Percentiles rank a stretch among this genome's conserved stretches.
Conservation (phyloP, 2,113 vertebrate genomes). For the Danio rerio region GRCz12tu NC_133190.1:22602501-22603000, state of each 20-base stretch:
- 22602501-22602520: too few species aligned
- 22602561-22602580: constrained; percentile 87
- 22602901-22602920: constrained; percentile 53
- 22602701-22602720: neutral
- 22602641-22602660: constrained; percentile 85
- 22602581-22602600: constrained; percentile 79
- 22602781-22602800: constrained; percentile 51
- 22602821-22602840: constrained; percentile 40
- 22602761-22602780: constrained; percentile 27
- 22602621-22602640: constrained; percentile 86
- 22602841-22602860: constrained; percentile 45
- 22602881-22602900: constrained; percentile 48
- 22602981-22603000: constrained; percentile 59
- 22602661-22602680: constrained; percentile 87
- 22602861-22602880: constrained; percentile 44
- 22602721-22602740: neutral
- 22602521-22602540: too few species aligned
- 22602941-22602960: constrained; percentile 55
- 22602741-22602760: constrained; percentile 21
- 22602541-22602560: constrained; percentile 61
- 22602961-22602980: constrained; percentile 36
- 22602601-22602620: constrained; percentile 77
- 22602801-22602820: constrained; percentile 54
- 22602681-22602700: constrained; percentile 68
- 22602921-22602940: constrained; percentile 54